Evolutionary conservation across 2,113 vertebrate genomes (phyloP).

Genomic region (Pungitius pungitius): DNA sequence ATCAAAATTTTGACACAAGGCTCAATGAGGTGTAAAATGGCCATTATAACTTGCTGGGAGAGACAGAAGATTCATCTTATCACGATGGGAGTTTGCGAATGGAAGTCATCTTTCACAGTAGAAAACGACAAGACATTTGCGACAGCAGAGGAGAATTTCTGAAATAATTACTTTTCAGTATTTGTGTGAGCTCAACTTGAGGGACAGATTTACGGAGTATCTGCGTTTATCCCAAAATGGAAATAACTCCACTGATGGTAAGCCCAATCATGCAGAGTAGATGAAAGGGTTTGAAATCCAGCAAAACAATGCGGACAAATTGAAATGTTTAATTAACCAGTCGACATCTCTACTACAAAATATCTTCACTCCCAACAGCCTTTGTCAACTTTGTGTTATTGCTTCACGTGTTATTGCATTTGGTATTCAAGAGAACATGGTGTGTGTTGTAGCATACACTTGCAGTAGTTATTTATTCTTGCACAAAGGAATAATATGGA

Average conservation of each 20-base stretch:
- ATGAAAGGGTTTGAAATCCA: conserved; percentile 20
- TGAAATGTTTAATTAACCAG: neutral
- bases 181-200: conserved; percentile 19
- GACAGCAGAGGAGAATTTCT: conserved; percentile 18
- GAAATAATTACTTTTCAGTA: conserved; percentile 48
- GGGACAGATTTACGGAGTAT: conserved; percentile 12
- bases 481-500: neutral
- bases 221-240: conserved; percentile 29
- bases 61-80: conserved; percentile 29
- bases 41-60: conserved; percentile 41
- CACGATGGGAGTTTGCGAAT: conserved; percentile 31
- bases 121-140: conserved; percentile 21
- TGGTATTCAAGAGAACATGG: neutral
- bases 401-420: neutral
- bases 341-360: neutral
- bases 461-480: neutral
- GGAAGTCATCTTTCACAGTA: conserved; percentile 24
- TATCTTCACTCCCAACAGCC: neutral
- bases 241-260: conserved; percentile 24
- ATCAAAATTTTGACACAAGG: conserved; percentile 48
- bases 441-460: neutral
- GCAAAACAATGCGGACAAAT: conserved; percentile 14
- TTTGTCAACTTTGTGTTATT: neutral
- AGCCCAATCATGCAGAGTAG: conserved; percentile 18
- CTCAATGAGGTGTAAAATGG: conserved; percentile 57